Percentiles rank a stretch among this genome's conserved stretches.
These are phyloP conservation scores for Drosophila setosimentum DNA, from an alignment of 2,888 invertebrate genomes.

Conservation along the genomic window DNA sequence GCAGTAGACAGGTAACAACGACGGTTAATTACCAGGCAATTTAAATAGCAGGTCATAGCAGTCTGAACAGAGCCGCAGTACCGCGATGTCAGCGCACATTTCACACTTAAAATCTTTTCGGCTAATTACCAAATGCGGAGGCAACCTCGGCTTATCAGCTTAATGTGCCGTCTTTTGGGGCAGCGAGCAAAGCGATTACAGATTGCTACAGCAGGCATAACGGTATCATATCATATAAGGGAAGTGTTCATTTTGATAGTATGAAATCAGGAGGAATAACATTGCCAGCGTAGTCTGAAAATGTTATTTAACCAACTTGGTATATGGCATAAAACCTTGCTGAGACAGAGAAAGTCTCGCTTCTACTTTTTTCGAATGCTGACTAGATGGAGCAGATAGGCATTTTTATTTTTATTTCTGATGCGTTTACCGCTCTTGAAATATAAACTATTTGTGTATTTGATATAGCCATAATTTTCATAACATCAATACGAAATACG, in stretches of 20 bases:
- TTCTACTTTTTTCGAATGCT: too few species aligned
- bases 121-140: slow-evolving; percentile 59
- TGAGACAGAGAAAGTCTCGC: too few species aligned
- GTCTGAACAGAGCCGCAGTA: not conserved
- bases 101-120: slow-evolving; percentile 22
- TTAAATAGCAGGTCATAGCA: slow-evolving; percentile 56
- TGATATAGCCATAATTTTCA: too few species aligned
- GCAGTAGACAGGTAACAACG: slow-evolving; percentile 54
- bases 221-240: not conserved
- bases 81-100: slow-evolving; percentile 10
- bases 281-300: not conserved
- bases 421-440: too few species aligned
- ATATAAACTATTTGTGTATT: too few species aligned
- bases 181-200: not conserved
- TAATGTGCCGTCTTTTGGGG: slow-evolving; percentile 39
- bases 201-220: slow-evolving; percentile 15
- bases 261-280: not conserved
- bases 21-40: slow-evolving; percentile 69
- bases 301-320: too few species aligned
- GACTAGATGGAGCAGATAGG: too few species aligned
- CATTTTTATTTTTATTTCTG: too few species aligned
- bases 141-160: slow-evolving; percentile 50
- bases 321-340: too few species aligned
- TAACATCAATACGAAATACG: too few species aligned
- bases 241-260: not conserved